Evolutionary conservation across 2,888 invertebrate species (phyloP), one percentile per base, ranked within the genome.

Genomic region (Criorhina ranunculi): DNA sequence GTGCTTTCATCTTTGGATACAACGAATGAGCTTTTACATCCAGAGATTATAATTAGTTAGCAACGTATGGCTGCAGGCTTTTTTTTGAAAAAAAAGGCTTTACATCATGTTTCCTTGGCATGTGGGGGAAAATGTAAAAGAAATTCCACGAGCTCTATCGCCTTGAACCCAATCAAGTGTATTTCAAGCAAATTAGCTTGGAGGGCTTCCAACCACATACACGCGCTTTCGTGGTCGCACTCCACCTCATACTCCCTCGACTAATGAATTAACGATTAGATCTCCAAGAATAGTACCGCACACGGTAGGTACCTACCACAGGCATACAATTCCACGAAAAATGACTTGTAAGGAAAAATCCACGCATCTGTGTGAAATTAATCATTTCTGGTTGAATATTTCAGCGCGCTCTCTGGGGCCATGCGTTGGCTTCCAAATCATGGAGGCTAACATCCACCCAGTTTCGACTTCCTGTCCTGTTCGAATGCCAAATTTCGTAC

Each of bases 351-450:
- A 9, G 12, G 12, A n/a, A 11, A 15, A 35, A 17, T 35, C 35
- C 19, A 57, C 15, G 35, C 17, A 35, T 35, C 35, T 57, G 33
- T 6, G 57, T 19, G 35, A 57, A 37, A 59, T 40, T n/a, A 59
- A 59, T 59, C 59, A 59, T 40, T 59, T 19, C 37, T 6, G 37
- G 24, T 59, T 59, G 9, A 59, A 40, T 59, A 59, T 59, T 59
- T 40, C 19, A 59, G 12, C 8, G 53, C 9, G 3, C 51, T 24
- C 12, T 29, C 11, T n/a, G 29, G 51, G 2, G n/a, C 6, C n/a
- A n/a, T n/a, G n/a, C n/a, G n/a, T n/a, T n/a, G n/a, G n/a, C n/a
- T n/a, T n/a, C n/a, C n/a, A n/a, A 51, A 49, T 15, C 19, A 5
- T 19, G 49, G 11, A 7, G 2, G 42, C 17, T 4, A 24, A 49